A percentile compares a stretch with the other conserved stretches of the same genome.
These are phyloP conservation scores for Micropterix aruncella DNA, from an alignment of 2,888 invertebrate species.

Conservation along the genomic window DNA sequence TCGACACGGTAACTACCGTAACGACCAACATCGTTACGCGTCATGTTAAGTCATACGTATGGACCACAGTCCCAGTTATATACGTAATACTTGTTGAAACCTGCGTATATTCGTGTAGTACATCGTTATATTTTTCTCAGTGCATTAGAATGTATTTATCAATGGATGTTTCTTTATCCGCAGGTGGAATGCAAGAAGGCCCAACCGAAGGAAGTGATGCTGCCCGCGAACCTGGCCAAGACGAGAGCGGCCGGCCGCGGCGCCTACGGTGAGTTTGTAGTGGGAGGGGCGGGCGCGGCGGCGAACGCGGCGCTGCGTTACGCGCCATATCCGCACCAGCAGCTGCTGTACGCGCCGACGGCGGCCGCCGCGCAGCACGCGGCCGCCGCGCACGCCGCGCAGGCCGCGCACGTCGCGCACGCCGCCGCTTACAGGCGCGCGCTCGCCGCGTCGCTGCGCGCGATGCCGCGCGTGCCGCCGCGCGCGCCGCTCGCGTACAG, in stretches of 20 bases:
- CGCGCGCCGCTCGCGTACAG: constrained; percentile 47
- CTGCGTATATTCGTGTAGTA: no score
- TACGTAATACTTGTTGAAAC: no score
- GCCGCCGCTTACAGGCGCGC: constrained; percentile 25
- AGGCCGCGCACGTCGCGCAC: constrained; percentile 28
- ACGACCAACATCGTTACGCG: no score
- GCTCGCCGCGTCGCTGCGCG: constrained; percentile 26
- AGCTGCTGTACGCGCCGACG: constrained; percentile 26
- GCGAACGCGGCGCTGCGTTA: constrained; percentile 35
- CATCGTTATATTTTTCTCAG: no score
- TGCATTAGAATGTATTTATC: no score
- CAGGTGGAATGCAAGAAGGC: constrained; percentile 99
- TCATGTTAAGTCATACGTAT: no score
- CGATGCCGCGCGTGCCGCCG: constrained; percentile 37
- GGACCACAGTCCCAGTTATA: no score
- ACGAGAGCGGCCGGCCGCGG: constrained; percentile 90
- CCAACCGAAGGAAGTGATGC: constrained; percentile 99
- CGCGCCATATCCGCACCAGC: constrained; percentile 35
- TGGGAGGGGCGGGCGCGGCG: constrained; percentile 49
- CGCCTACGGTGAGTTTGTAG: constrained; percentile 96
- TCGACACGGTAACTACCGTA: no score
- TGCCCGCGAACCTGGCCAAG: constrained; percentile 91
- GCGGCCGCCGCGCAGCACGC: constrained; percentile 23
- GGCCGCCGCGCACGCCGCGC: constrained; percentile 22
- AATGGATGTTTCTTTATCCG: constrained; percentile 13